Percentiles rank a stretch among this genome's conserved stretches.
phyloP scores from a whole-genome alignment of 1,140 invertebrate genomes.

The Tribolium castaneum region DNA sequence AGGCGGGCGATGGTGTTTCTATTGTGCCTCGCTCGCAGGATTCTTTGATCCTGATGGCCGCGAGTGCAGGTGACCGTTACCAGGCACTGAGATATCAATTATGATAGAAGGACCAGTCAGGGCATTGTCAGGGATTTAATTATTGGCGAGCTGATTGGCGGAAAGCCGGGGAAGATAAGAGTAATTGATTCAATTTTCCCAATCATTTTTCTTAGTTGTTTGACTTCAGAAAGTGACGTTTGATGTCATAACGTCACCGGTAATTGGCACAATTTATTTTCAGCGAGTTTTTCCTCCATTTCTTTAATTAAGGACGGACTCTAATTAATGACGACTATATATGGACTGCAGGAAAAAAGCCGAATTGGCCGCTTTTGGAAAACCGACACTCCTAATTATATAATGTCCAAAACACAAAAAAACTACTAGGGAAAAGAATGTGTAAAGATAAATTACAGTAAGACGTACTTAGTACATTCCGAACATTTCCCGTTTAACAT shows the following conservation, averaged over 20 bases:
- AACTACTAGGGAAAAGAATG: not conserved
- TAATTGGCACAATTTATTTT: slow-evolving; percentile 39
- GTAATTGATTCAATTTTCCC: slow-evolving; percentile 42
- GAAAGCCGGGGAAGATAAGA: slow-evolving; percentile 37
- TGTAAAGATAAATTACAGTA: not conserved
- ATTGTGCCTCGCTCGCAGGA: slow-evolving; percentile 18
- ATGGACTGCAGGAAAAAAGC: not conserved
- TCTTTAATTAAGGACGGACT: slow-evolving; percentile 8
- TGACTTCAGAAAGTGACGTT: slow-evolving; percentile 31
- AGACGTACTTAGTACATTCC: not conserved
- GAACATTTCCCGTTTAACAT: not conserved
- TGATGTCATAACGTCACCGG: slow-evolving; percentile 33
- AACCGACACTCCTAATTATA: not conserved
- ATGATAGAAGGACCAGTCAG: slow-evolving; percentile 32
- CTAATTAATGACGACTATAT: not conserved
- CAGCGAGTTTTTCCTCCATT: slow-evolving; percentile 1
- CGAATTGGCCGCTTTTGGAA: not conserved
- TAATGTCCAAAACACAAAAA: not conserved
- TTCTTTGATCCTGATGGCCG: slow-evolving; percentile 37
- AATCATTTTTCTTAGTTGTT: slow-evolving; percentile 36
- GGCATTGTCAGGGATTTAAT: slow-evolving; percentile 37
- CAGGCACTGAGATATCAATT: slow-evolving; percentile 41
- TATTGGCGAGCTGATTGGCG: slow-evolving; percentile 39
- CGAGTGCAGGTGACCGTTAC: slow-evolving; percentile 40
- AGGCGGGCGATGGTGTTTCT: not conserved